Percentiles rank a stretch among this genome's conserved stretches.
These are phyloP conservation scores for Hypomecis punctinalis DNA, from an alignment of 2,888 invertebrate species.

Conservation along the genomic window DNA sequence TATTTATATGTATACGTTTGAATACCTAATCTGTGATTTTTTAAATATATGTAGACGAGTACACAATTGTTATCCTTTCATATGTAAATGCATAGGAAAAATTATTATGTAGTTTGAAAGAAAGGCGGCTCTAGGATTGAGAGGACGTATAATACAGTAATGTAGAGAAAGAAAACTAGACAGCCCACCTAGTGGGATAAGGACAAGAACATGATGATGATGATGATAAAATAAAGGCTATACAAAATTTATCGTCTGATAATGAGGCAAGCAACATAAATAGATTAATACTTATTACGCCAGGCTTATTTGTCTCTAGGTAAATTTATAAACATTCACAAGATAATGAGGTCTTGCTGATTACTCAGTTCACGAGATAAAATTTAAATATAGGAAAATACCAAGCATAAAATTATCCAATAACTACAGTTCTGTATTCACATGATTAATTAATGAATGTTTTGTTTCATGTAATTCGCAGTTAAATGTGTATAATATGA, in stretches of 20 bases:
- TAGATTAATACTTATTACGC: conserved; percentile 61
- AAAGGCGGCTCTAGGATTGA: too few species aligned
- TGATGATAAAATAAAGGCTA: neutral
- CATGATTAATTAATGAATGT: conserved; percentile 17
- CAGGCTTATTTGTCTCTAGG: conserved; percentile 61
- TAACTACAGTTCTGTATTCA: conserved; percentile 10
- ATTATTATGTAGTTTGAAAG: too few species aligned
- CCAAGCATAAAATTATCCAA: conserved; percentile 53
- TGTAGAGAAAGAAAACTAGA: too few species aligned
- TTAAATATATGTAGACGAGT: neutral
- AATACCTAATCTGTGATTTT: conserved; percentile 60
- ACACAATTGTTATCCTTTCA: too few species aligned
- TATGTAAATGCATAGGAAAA: too few species aligned
- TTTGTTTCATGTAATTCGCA: conserved; percentile 4
- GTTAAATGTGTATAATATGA: neutral
- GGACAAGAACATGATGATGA: neutral
- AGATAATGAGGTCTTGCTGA: conserved; percentile 79
- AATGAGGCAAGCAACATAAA: conserved; percentile 52
- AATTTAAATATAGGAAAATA: conserved; percentile 77
- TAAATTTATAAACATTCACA: conserved; percentile 53
- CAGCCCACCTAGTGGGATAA: too few species aligned
- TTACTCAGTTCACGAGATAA: conserved; percentile 78
- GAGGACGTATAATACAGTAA: too few species aligned
- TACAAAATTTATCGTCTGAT: neutral
- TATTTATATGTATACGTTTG: conserved; percentile 53